phyloP scores from a whole-genome alignment of 2,797 vertebrate species.

The Tapirus indicus region DNA sequence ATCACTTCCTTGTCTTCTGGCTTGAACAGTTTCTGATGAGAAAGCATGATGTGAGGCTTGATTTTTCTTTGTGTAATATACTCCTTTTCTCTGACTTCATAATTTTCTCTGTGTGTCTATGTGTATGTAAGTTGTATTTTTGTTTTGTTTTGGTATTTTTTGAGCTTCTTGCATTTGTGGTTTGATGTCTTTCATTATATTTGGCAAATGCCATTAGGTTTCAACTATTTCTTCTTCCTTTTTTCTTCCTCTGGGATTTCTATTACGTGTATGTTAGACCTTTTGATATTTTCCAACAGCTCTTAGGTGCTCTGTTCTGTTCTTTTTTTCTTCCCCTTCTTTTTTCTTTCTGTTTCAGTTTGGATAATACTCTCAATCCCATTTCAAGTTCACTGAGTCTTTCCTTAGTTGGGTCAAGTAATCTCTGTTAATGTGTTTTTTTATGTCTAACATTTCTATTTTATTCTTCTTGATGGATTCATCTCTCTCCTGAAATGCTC shows the following conservation, averaged over 20 bases:
- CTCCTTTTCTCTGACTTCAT: not conserved
- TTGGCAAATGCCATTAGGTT: conserved; percentile 5
- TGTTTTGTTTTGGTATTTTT: not conserved
- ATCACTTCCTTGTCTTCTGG: not conserved
- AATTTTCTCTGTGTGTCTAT: not conserved
- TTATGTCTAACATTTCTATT: not conserved
- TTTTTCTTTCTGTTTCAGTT: not conserved
- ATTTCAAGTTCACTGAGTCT: not conserved
- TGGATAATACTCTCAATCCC: not conserved
- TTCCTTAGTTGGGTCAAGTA: not conserved
- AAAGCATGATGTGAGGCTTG: not conserved
- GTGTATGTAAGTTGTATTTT: not conserved
- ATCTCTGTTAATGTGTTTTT: not conserved
- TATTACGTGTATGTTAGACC: not conserved
- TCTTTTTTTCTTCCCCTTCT: not conserved
- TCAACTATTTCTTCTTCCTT: not conserved
- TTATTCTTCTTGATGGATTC: not conserved
- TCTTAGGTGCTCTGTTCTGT: not conserved
- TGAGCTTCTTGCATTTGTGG: not conserved
- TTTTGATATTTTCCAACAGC: not conserved
- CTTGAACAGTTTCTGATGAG: not conserved
- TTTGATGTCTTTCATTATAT: not conserved
- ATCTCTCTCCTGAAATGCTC: not conserved
- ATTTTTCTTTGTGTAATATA: not conserved
- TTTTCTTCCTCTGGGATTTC: not conserved